phyloP scores from a whole-genome alignment of 2,113 vertebrate genomes.

The Aspiorhynchus laticeps region DNA sequence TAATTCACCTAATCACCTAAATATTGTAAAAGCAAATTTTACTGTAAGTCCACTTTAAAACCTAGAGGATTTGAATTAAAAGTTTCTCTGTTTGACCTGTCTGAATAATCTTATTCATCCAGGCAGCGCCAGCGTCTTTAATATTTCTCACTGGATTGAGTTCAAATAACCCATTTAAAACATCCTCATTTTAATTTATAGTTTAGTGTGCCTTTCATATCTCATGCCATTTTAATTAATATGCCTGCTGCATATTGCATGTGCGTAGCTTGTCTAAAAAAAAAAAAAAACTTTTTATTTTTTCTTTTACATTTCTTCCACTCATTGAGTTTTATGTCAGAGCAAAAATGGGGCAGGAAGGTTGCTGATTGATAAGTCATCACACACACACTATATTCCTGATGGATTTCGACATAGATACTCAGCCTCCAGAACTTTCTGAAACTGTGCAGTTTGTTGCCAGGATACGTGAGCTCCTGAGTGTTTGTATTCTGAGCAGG shows the following conservation, averaged over 20 bases:
- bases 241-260: neutral
- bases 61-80: neutral
- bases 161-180: neutral
- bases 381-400: conserved; percentile 42
- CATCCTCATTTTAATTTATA: neutral
- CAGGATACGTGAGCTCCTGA: conserved; percentile 52
- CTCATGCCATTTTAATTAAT: neutral
- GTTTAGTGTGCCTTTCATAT: neutral
- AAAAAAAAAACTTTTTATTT: too few relatives aligned
- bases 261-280: neutral
- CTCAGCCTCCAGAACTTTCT: conserved; percentile 50
- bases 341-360: neutral
- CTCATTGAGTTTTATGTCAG: neutral
- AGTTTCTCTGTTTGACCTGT: neutral
- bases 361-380: conserved; percentile 17
- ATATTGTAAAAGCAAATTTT: too few relatives aligned
- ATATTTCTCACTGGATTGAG: neutral
- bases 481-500: conserved; percentile 56
- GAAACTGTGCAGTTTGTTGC: conserved; percentile 53
- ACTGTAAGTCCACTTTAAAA: too few relatives aligned
- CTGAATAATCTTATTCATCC: neutral
- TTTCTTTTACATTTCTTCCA: neutral
- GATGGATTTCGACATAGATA: conserved; percentile 37
- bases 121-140: neutral
- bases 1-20: too few relatives aligned